Conservation (phyloP, 1,140 invertebrate genomes). For the Drosophila repletoides region DNA sequence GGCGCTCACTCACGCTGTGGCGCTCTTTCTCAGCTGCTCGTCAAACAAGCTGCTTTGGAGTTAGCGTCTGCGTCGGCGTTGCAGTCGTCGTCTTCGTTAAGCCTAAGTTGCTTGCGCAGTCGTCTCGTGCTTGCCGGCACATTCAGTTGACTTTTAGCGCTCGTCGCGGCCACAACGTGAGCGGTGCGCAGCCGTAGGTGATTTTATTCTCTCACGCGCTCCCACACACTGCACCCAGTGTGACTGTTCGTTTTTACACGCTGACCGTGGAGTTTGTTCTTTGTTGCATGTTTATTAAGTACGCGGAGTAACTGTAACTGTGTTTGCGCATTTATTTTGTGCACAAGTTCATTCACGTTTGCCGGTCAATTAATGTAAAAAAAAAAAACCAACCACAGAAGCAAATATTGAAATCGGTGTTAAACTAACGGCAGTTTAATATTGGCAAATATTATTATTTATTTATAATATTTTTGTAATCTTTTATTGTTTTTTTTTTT, state of each 20-base stretch:
- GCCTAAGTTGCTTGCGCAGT: conserved; percentile 32
- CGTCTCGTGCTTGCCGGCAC: conserved; percentile 37
- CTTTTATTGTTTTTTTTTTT: conserved; percentile 37
- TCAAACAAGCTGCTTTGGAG: conserved; percentile 43
- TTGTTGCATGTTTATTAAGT: conserved; percentile 39
- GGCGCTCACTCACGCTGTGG: background rate
- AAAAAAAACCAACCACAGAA: no score
- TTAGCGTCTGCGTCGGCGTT: no score
- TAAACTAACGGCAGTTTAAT: conserved; percentile 68
- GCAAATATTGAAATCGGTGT: conserved; percentile 57
- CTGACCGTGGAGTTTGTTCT: conserved; percentile 49
- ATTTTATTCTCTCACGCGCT: conserved; percentile 47
- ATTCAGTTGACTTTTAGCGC: conserved; percentile 61
- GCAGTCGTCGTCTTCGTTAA: no score
- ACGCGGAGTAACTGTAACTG: conserved; percentile 28
- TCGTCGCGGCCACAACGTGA: conserved; percentile 58
- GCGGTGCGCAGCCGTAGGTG: conserved; percentile 18
- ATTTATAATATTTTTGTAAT: conserved; percentile 39
- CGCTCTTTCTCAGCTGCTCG: conserved; percentile 34
- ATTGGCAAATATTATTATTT: conserved; percentile 44
- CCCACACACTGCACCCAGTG: conserved; percentile 21
- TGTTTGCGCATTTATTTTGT: conserved; percentile 19
- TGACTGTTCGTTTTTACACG: conserved; percentile 16
- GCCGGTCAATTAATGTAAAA: conserved; percentile 53
- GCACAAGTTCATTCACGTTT: conserved; percentile 74